These are phyloP conservation scores for Sebastes schlegelii DNA, from an alignment of 2,113 vertebrate species.

Conservation along the genomic window DNA sequence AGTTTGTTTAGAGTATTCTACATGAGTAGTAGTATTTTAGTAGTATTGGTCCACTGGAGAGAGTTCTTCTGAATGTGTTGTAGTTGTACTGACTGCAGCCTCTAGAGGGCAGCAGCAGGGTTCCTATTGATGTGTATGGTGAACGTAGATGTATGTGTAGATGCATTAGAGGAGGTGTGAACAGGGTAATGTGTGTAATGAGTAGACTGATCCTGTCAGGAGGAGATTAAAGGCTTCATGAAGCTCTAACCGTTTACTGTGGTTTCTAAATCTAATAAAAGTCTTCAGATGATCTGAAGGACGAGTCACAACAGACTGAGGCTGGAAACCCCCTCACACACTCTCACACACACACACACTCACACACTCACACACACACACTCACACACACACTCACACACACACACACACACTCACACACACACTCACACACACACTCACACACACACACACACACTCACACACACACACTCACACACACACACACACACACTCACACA, in stretches of 20 bases:
- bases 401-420: too few species aligned
- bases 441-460: too few species aligned
- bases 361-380: too few species aligned
- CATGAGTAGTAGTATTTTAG: too few species aligned
- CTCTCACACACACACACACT: conserved; percentile 13
- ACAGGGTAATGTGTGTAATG: neutral
- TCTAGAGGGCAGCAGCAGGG: neutral
- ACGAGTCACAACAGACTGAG: conserved; percentile 37
- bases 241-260: conserved; percentile 54
- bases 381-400: too few species aligned
- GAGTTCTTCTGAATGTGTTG: neutral
- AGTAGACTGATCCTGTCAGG: neutral
- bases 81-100: neutral
- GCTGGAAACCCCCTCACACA: conserved; percentile 64
- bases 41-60: too few species aligned
- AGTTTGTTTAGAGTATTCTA: too few species aligned
- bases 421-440: too few species aligned
- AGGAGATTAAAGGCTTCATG: conserved; percentile 33
- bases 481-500: too few species aligned
- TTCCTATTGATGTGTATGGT: neutral
- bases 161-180: neutral
- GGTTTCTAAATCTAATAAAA: conserved; percentile 54
- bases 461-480: too few species aligned
- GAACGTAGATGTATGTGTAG: neutral
- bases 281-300: conserved; percentile 21